A percentile compares a stretch with the other conserved stretches of the same genome.
Conservation (phyloP, 2,797 vertebrate species). For the Girardinus metallicus region DNA sequence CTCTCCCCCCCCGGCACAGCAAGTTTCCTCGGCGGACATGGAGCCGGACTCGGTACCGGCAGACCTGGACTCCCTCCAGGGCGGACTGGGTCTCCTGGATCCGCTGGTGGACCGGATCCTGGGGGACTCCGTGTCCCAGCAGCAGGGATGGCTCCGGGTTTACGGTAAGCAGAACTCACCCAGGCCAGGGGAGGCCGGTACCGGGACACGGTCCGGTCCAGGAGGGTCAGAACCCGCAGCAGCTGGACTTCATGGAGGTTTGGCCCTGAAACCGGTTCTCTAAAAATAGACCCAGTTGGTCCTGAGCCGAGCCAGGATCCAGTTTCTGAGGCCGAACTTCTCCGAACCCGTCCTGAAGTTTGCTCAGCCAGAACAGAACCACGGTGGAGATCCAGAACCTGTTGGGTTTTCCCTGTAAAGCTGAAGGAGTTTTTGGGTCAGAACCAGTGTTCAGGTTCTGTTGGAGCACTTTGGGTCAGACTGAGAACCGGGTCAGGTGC, state of each 20-base stretch:
- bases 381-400: background rate
- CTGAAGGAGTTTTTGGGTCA: background rate
- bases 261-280: background rate
- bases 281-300: constrained; percentile 5
- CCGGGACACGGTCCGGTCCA: background rate
- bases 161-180: constrained; percentile 82
- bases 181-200: background rate
- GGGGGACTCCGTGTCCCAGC: constrained; percentile 89
- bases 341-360: background rate
- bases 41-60: constrained; percentile 75
- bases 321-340: background rate
- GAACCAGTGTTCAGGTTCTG: background rate
- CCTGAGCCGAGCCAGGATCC: background rate
- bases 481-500: background rate
- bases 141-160: constrained; percentile 92
- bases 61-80: constrained; percentile 78
- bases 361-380: background rate
- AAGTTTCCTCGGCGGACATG: constrained; percentile 40
- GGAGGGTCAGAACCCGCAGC: background rate
- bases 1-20: rapidly evolving
- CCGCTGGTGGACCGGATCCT: constrained; percentile 88
- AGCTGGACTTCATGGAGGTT: background rate
- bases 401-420: background rate
- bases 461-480: background rate
- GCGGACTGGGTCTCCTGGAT: constrained; percentile 78